phyloP scores from a whole-genome alignment of 2,888 invertebrate species.

The Heterodera filipjevi region DNA sequence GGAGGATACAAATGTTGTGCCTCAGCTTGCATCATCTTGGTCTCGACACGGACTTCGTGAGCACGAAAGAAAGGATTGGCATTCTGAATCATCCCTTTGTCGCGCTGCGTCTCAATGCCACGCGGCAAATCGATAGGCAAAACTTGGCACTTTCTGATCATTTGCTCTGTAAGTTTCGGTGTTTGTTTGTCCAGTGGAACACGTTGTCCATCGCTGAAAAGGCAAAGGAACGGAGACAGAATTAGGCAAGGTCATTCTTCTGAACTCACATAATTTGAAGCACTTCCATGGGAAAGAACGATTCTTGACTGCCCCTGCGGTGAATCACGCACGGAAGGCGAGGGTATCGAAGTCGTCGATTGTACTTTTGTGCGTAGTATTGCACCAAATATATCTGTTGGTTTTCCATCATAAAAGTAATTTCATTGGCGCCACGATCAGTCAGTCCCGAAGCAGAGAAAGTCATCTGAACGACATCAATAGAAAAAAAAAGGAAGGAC shows the following conservation, averaged over 20 bases:
- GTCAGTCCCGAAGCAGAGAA: conserved; percentile 30
- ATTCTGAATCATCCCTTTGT: conserved; percentile 24
- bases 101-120: conserved; percentile 27
- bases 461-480: conserved; percentile 4
- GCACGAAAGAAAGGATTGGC: conserved; percentile 33
- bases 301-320: conserved; percentile 17
- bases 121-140: conserved; percentile 23
- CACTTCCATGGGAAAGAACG: conserved; percentile 39
- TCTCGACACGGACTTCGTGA: conserved; percentile 21
- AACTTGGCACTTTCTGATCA: conserved; percentile 36
- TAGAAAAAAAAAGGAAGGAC: too few species aligned
- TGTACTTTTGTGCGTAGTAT: conserved; percentile 29
- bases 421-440: conserved; percentile 9
- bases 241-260: too few species aligned
- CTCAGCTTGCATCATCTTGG: conserved; percentile 18
- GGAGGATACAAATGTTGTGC: conserved; percentile 34
- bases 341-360: conserved; percentile 28
- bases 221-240: too few species aligned
- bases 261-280: conserved; percentile 28
- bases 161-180: conserved; percentile 38
- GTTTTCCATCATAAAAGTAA: conserved; percentile 24
- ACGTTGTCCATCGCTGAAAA: conserved; percentile 38
- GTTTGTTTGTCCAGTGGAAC: conserved; percentile 37
- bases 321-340: conserved; percentile 38
- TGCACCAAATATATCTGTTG: conserved; percentile 23